Evolutionary conservation across 2,888 invertebrate genomes (phyloP).

Genomic region (Crematogaster levior): DNA sequence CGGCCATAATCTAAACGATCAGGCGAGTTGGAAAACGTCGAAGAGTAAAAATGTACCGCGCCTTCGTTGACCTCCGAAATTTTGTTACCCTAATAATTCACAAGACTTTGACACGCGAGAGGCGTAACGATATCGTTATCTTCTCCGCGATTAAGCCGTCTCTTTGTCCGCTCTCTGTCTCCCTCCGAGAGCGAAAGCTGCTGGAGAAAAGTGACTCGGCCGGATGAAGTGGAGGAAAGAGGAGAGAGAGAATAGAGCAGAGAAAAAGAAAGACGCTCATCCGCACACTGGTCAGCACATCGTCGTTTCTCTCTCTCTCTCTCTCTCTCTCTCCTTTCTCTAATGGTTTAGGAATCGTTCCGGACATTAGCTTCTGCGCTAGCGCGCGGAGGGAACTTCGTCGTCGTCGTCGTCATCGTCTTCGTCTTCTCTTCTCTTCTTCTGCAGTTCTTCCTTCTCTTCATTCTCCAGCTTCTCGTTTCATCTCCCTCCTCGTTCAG

Average conservation of each 20-base stretch:
- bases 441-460: slow-evolving; percentile 46
- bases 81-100: slow-evolving; percentile 52
- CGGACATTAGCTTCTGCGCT: slow-evolving; percentile 85
- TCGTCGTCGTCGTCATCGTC: slow-evolving; percentile 59
- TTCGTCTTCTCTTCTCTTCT: slow-evolving; percentile 51
- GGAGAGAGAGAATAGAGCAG: neutral
- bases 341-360: slow-evolving; percentile 84
- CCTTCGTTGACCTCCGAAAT: slow-evolving; percentile 57
- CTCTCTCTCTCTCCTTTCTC: slow-evolving; percentile 64
- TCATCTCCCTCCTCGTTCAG: slow-evolving; percentile 47
- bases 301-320: slow-evolving; percentile 46
- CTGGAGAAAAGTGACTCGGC: slow-evolving; percentile 50
- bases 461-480: slow-evolving; percentile 52
- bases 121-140: slow-evolving; percentile 65
- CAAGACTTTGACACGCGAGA: slow-evolving; percentile 51
- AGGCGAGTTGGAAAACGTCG: slow-evolving; percentile 46
- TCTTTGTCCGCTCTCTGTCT: slow-evolving; percentile 58
- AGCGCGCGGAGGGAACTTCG: slow-evolving; percentile 73
- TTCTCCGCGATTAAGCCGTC: slow-evolving; percentile 71
- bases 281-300: slow-evolving; percentile 34
- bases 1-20: slow-evolving; percentile 30
- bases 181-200: slow-evolving; percentile 53
- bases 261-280: slow-evolving; percentile 21
- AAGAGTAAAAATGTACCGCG: slow-evolving; percentile 41
- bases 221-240: slow-evolving; percentile 34